phyloP scores from a whole-genome alignment of 2,113 vertebrate species.

The Nibea albiflora region DNA sequence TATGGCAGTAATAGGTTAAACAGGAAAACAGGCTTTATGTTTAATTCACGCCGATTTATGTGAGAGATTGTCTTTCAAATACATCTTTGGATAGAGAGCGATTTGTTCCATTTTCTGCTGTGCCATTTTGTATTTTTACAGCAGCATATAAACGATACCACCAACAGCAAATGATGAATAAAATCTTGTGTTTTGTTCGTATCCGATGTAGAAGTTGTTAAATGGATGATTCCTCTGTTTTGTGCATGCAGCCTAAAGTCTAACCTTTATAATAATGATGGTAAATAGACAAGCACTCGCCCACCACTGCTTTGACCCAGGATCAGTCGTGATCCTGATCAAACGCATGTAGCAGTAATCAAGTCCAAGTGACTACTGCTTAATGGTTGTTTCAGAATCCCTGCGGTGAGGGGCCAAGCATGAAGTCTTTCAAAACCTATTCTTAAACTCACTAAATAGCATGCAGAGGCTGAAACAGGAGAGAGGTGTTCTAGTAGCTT shows the following conservation, averaged over 20 bases:
- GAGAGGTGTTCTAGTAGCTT: neutral
- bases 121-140: neutral
- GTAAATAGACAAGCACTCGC: neutral
- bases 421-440: neutral
- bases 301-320: neutral
- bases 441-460: neutral
- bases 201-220: neutral
- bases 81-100: neutral
- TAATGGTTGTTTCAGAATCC: neutral
- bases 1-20: neutral
- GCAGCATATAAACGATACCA: neutral
- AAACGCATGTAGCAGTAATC: neutral
- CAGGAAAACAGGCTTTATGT: neutral
- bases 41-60: neutral
- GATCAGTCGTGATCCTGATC: conserved; percentile 5
- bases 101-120: neutral
- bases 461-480: neutral
- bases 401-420: neutral
- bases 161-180: neutral
- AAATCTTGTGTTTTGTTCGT: neutral
- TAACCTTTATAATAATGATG: neutral
- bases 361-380: neutral
- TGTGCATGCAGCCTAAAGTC: neutral
- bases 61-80: neutral
- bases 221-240: neutral